Base-by-base conservation (phyloP, 1,140 invertebrate genomes). In the Heliconius nattereri region DNA sequence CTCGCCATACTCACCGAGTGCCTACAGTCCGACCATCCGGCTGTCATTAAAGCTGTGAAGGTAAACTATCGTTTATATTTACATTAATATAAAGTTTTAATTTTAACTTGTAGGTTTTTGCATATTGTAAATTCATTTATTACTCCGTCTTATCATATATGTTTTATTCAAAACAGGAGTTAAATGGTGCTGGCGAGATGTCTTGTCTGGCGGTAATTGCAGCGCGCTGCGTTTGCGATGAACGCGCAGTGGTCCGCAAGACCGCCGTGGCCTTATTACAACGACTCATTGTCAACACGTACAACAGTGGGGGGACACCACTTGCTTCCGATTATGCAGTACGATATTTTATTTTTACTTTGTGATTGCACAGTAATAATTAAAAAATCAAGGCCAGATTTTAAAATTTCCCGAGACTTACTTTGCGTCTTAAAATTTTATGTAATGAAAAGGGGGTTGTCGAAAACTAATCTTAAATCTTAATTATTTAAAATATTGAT, bases 201-300 rank as follows among this genome's bases (percentile, higher is more conserved):
- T 86, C 86, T 11, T 87, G 87, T 1, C 83, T 94, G 73, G 81
- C 91, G 84, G 85, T 84, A 29, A 81, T 88, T 37, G 87, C 85
- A 20, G 89, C 89, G 71, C 87, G 88, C 35, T 85, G 88, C 81
- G 88, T 91, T 76, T 88, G 89, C 78, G 93, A 94, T 83, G 93
- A 94, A 82, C 90, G 90, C 60, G 93, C 92, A 1, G 85, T 86
- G 7, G 91, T 94, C 76, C 87, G 94, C 9, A 85, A 87, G 54
- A 87, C 89, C 49, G 90, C 91, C 7, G 84, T 90, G 1, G 66
- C 83, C 26, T 85, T 94, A 3, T 73, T 92, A 71, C 88, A 91
- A 26, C 86, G 88, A n/a, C 71, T 91, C 37, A 80, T 92, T 20
- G 49, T 71, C 32, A 49, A 49, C 29, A 74, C 81, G 13, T 71